Evolutionary conservation across 2,888 invertebrate species (phyloP), one percentile per base, ranked within the genome.

Genomic region (Apodemia hepburni): DNA sequence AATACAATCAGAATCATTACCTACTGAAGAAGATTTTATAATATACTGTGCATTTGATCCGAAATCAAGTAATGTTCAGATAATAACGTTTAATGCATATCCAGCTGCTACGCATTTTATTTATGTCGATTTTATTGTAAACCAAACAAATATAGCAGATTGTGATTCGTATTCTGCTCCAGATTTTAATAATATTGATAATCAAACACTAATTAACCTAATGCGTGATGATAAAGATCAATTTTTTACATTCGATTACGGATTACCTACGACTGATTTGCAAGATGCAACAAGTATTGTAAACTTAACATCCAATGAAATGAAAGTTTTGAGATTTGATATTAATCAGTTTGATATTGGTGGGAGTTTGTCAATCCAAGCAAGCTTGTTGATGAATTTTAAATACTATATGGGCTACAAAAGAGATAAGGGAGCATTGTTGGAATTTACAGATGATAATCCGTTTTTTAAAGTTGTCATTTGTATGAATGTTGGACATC

Each of bases 331-430:
- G 61, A 93, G 94, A 67, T 97, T 97, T 76, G 92, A 93, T 63
- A 88, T 97, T 12, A 93, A 94, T 47, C 93, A 95, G 64, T 93
- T 95, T 29, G 97, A 97, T 74, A 94, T 96, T 42, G 98, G 98
- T 0, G 97, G 97, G 0, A 97, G 96, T 2, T 77, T 97, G 22
- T 93, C 94, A 0, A 92, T 96, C 68, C 95, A 95, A 61, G 86
- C 96, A 0, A 95, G 95, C 61, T 88, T 97, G 75, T 92, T 95
- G 71, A 93, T 93, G 79, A 93, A 89, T 70, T 72, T 89, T 69
- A 93, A 89, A 66, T 87, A 87, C 71, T 92, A 89, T 65, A 87
- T 87, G 85, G 92, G 92, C 61, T 92, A 85, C 67, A 86, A 68
- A 60, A 80, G 88, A 57, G 76, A 81, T 58, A 80, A 81, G 65